A percentile compares a stretch with the other conserved stretches of the same genome.
Evolutionary conservation across 1,140 invertebrate species (phyloP).

Genomic region (Lepidostoma basale): DNA sequence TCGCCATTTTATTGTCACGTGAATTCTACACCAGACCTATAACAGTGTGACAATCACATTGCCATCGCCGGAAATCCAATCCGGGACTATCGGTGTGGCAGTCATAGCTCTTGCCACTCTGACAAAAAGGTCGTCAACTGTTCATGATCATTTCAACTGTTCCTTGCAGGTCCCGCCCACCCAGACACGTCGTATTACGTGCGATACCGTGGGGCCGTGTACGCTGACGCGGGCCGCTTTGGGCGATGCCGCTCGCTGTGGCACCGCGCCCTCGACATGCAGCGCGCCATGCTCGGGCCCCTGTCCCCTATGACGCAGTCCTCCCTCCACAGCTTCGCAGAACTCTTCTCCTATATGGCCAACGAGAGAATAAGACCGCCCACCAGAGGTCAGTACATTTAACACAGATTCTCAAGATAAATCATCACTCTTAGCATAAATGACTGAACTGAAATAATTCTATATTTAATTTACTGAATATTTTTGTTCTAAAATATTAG

Average conservation of each 20-base stretch:
- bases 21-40: no score
- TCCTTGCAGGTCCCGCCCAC: slow-evolving; percentile 74
- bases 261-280: slow-evolving; percentile 97
- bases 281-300: slow-evolving; percentile 90
- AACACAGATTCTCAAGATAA: no score
- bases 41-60: no score
- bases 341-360: slow-evolving; percentile 95
- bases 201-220: slow-evolving; percentile 89
- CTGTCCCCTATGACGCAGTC: slow-evolving; percentile 94
- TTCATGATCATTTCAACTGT: background rate
- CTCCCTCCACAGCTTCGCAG: slow-evolving; percentile 90
- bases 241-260: slow-evolving; percentile 89
- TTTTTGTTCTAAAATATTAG: no score
- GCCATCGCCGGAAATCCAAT: no score
- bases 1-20: no score
- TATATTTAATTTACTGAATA: no score
- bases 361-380: slow-evolving; percentile 72
- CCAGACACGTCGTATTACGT: slow-evolving; percentile 97
- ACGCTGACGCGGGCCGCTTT: slow-evolving; percentile 94
- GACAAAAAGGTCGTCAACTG: background rate
- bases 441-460: no score
- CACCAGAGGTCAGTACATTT: slow-evolving; percentile 61
- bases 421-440: no score
- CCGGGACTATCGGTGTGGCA: no score
- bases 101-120: no score